Evolutionary conservation across 2,797 vertebrate species (phyloP).

Genomic region (Heliangelus exortis): DNA sequence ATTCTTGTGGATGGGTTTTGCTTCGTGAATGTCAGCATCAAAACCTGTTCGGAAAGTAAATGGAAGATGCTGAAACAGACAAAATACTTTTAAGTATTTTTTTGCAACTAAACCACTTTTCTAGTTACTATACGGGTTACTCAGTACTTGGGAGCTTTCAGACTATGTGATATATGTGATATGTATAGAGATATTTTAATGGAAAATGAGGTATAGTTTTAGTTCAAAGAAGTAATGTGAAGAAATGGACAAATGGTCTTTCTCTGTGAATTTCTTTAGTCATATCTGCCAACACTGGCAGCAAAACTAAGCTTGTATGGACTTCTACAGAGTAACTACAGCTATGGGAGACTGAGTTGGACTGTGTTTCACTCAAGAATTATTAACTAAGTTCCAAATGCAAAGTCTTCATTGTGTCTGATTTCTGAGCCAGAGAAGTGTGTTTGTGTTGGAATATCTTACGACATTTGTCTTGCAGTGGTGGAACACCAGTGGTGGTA

Average conservation of each 20-base stretch:
- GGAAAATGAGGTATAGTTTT: conserved; percentile 24
- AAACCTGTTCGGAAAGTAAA: conserved; percentile 30
- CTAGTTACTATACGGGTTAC: background rate
- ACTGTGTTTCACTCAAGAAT: conserved; percentile 40
- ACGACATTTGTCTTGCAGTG: conserved; percentile 28
- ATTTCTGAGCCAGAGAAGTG: conserved; percentile 35
- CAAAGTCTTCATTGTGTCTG: conserved; percentile 64
- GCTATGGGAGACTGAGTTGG: conserved; percentile 50
- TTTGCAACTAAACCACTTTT: background rate
- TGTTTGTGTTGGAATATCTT: conserved; percentile 54
- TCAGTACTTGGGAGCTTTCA: background rate
- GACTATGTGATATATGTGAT: background rate
- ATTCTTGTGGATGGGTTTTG: conserved; percentile 28
- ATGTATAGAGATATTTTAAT: conserved; percentile 23
- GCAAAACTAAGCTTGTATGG: conserved; percentile 45
- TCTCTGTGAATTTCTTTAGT: conserved; percentile 45
- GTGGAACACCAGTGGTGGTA: background rate
- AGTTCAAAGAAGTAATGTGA: background rate
- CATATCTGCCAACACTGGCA: conserved; percentile 34
- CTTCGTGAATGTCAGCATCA: conserved; percentile 39
- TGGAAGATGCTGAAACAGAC: background rate
- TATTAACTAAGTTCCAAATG: conserved; percentile 56
- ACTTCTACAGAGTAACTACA: conserved; percentile 44
- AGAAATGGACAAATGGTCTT: conserved; percentile 31
- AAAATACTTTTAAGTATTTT: background rate